Evolutionary conservation across 92 coral and sea anemone genomes (phyloP).

Genomic region (Blastomussa wellsi): DNA sequence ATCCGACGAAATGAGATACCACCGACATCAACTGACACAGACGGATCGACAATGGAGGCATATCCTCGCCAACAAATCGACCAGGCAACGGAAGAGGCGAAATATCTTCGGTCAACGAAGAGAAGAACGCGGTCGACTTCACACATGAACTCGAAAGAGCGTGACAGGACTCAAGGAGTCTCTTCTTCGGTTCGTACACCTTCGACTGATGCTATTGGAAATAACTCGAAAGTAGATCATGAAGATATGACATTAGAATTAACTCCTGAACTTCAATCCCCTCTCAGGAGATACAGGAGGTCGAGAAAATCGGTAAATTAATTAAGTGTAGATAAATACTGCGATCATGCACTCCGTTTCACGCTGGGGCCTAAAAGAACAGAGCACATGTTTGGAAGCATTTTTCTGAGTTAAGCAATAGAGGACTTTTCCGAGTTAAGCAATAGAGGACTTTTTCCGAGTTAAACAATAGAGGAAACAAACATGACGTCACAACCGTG

Average conservation of each 20-base stretch:
- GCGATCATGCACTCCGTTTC: too few relatives aligned
- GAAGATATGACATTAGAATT: constrained; percentile 12
- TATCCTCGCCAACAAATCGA: constrained; percentile 32
- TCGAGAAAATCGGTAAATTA: constrained; percentile 50
- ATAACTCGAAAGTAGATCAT: constrained; percentile 11
- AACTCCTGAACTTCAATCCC: constrained; percentile 46
- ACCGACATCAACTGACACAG: constrained; percentile 66
- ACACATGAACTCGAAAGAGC: constrained; percentile 42
- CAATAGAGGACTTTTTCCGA: too few relatives aligned
- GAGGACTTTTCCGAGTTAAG: too few relatives aligned
- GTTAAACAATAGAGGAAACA: too few relatives aligned
- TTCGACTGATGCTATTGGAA: constrained; percentile 16
- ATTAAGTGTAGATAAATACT: not conserved
- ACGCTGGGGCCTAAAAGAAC: too few relatives aligned
- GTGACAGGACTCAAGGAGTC: constrained; percentile 4
- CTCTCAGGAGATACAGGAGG: constrained; percentile 68
- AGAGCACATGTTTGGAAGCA: not conserved
- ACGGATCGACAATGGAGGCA: constrained; percentile 63
- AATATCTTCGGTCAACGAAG: constrained; percentile 52
- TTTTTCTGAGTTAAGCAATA: too few relatives aligned
- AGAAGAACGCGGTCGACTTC: constrained; percentile 75
- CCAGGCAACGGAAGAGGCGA: constrained; percentile 39
- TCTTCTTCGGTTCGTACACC: constrained; percentile 7
- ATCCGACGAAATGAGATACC: constrained; percentile 71
- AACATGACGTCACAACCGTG: too few relatives aligned